Evolutionary conservation across 2,888 invertebrate species (phyloP).

Genomic region (Erebia aethiops): DNA sequence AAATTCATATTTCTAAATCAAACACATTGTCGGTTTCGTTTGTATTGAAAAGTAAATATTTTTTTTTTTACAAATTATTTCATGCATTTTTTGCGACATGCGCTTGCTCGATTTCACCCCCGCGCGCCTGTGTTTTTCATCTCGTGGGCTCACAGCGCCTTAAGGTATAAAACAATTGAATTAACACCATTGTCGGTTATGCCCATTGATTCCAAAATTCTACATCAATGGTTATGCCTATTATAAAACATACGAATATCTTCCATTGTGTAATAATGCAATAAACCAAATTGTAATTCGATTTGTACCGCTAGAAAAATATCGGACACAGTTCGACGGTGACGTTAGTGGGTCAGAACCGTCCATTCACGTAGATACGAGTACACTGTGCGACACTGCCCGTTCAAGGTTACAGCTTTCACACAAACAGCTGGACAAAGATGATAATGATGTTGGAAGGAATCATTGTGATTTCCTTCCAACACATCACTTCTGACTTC

Average conservation of each 20-base stretch:
- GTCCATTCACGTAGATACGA: conserved; percentile 69
- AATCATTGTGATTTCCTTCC: background rate
- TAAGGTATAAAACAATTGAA: no score
- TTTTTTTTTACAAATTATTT: no score
- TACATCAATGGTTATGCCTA: background rate
- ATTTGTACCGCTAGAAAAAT: conserved; percentile 54
- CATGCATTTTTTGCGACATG: no score
- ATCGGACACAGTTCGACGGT: conserved; percentile 54
- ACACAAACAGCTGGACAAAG: conserved; percentile 49
- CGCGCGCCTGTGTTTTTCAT: no score
- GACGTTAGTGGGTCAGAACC: conserved; percentile 65
- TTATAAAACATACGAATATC: conserved; percentile 1
- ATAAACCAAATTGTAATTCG: conserved; percentile 27
- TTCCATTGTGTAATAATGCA: conserved; percentile 8
- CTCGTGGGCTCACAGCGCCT: no score
- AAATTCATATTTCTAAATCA: no score
- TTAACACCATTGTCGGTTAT: no score
- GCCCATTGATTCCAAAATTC: no score
- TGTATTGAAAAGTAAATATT: no score
- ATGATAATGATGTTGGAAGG: no score
- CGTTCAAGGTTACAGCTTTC: conserved; percentile 73
- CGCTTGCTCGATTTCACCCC: no score
- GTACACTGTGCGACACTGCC: conserved; percentile 46
- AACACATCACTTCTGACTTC: background rate
- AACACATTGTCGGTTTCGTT: no score